Evolutionary conservation across 1,140 invertebrate species (phyloP).

Genomic region (Vollenhovia emeryi): DNA sequence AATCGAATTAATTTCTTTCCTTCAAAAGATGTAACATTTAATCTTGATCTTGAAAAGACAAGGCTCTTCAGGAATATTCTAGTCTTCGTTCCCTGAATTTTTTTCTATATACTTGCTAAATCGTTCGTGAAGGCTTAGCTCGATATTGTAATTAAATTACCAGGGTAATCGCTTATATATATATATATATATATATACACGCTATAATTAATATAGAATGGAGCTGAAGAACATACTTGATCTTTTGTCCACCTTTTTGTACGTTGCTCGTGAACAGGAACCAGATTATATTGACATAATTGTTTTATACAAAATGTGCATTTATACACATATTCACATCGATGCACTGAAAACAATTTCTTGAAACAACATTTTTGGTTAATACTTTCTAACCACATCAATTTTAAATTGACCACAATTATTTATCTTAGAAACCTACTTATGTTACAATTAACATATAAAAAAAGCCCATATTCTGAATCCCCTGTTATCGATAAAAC

Average conservation of each 20-base stretch:
- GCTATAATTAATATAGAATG: slow-evolving; percentile 48
- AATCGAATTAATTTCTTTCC: not conserved
- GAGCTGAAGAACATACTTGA: not conserved
- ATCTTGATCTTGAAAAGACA: slow-evolving; percentile 23
- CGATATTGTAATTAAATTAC: slow-evolving; percentile 54
- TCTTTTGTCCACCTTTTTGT: slow-evolving; percentile 25
- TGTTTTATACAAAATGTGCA: slow-evolving; percentile 3
- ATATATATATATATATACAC: slow-evolving; percentile 33
- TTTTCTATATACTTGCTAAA: slow-evolving; percentile 27
- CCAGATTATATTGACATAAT: not conserved
- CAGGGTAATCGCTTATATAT: slow-evolving; percentile 35
- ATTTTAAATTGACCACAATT: not conserved
- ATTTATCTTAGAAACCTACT: not conserved
- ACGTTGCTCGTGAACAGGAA: not conserved
- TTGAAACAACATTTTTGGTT: not conserved
- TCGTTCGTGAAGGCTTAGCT: slow-evolving; percentile 34
- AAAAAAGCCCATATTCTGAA: not conserved
- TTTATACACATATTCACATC: not conserved
- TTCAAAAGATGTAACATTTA: slow-evolving; percentile 21
- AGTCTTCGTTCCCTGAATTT: slow-evolving; percentile 36
- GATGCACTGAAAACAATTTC: not conserved
- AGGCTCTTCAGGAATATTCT: slow-evolving; percentile 16
- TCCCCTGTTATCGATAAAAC: too few species aligned
- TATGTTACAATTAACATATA: not conserved
- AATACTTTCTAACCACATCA: not conserved